Base-by-base conservation (phyloP, 1,140 invertebrate genomes). In the Pseudomyrmex concolor region DNA sequence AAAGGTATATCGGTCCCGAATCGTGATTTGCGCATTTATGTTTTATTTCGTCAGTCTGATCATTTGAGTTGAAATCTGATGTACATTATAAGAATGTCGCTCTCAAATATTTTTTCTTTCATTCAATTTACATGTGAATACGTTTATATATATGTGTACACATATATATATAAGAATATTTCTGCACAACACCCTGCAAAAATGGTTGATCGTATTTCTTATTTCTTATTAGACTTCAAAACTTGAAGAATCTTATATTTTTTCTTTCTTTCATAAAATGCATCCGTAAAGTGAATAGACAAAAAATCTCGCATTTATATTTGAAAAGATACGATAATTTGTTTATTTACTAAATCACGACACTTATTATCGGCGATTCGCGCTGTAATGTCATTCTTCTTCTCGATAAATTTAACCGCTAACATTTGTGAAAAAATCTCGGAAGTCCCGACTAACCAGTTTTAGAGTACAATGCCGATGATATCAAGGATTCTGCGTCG, bases 401-500 rank as follows among this genome's bases (percentile, higher is more conserved):
- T 25, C 25, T 25, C 2, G 17, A 15, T 10, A 48, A 25, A 68
- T 80, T 60, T 80, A 80, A 22, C n/a, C 10, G 22, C 22, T 70
- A 54, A 80, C 45, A 60, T 80, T 80, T 50, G 48, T 51, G 15
- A 85, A 77, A 83, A 81, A 84, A 59, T 64, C 81, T 81, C 72
- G 76, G 51, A 70, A 83, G 17, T 34, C 59, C 9, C 19, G 51
- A 50, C 17, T 13, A 54, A 51, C 45, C 51, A 12, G 51, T 19
- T 50, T 73, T 55, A 43, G 70, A n/a, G 34, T 64, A 68, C 74
- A 84, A 84, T 86, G 63, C 81, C 84, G 80, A 72, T 66, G 73
- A 82, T 86, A 73, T 87, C 80, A 74, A 60, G 15, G 54, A 60
- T 84, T 70, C 74, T 73, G 63, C 74, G 25, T 34, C 59, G 59